Base-by-base conservation (phyloP, 2,888 invertebrate species). In the Andrena dorsata region DNA sequence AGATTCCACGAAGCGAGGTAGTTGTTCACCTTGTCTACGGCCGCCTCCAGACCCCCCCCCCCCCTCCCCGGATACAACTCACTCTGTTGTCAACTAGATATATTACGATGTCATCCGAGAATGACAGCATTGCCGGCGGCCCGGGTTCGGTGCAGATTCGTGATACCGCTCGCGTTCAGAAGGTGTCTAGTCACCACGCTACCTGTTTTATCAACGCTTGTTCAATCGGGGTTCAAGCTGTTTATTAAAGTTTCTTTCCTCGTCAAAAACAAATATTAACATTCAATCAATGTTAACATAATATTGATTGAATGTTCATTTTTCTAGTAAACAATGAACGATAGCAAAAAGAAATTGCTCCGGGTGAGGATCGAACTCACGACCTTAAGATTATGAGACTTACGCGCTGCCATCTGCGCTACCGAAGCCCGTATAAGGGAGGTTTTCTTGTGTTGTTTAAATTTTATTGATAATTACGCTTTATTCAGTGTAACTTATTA, bases 331-430 rank as follows among this genome's bases (percentile, higher is more conserved):
- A 7, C 16, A 2, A 8, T 41, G 16, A 41, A 41, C 16, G 1
- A 69, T 20, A 30, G 23, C 35, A 58, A 88, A 89, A 86, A 94
- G 93, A 84, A 81, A 41, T 91, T 96, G 96, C 96, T 96, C 97
- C 97, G 96, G 96, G 97, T 97, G 97, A 97, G 97, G 97, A 96
- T 97, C 97, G 97, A 97, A 97, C 97, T 97, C 97, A 97, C 97
- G 97, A 97, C 97, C 97, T 97, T 97, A 91, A 41, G 91, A 93
- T 93, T 93, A 93, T 93, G 92, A 92, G 91, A 92, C 91, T 92
- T 91, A 93, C 93, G 93, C 92, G 91, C 91, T 93, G 91, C 90
- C 92, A 87, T 84, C 93, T 93, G 90, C 92, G 93, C 91, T 92
- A 92, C 93, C 92, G 91, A 90, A 89, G 88, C 91, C 0, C 0